Evolutionary conservation across 2,888 invertebrate genomes (phyloP).

Genomic region (Lingula anatina): DNA sequence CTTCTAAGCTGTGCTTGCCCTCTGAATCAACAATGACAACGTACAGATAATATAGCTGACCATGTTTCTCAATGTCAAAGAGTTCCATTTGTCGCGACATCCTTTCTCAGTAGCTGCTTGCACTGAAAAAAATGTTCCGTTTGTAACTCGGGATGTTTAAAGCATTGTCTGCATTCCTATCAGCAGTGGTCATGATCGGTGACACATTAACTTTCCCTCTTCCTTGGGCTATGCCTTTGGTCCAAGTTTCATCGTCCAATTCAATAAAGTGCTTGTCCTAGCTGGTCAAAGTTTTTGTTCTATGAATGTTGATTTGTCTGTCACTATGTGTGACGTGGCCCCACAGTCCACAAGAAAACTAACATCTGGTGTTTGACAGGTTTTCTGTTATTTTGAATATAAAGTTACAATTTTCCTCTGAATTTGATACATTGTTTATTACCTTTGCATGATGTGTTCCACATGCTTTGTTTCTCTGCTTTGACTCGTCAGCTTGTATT

Average conservation of each 20-base stretch:
- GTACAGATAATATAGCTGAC: conserved; percentile 4
- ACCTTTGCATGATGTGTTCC: no score
- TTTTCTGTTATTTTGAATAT: no score
- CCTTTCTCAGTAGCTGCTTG: conserved; percentile 11
- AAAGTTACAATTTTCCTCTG: no score
- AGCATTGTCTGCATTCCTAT: conserved; percentile 11
- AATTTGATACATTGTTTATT: no score
- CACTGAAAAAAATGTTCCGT: conserved; percentile 14
- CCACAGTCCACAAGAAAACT: conserved; percentile 15
- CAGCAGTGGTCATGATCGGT: background rate
- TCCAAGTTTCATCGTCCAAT: conserved; percentile 8
- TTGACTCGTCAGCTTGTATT: no score
- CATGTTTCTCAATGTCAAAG: no score
- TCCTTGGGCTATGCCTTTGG: conserved; percentile 3
- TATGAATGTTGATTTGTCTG: conserved; percentile 11
- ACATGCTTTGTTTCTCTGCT: no score
- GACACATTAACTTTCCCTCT: conserved; percentile 3
- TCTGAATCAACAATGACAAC: conserved; percentile 1
- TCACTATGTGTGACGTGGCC: conserved; percentile 16
- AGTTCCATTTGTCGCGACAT: conserved; percentile 2
- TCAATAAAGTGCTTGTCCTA: conserved; percentile 13
- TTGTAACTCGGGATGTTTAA: conserved; percentile 11
- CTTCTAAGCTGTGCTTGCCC: background rate
- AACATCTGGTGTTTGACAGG: no score
- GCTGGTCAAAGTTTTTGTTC: conserved; percentile 9